Conservation (phyloP, 2,797 vertebrate genomes). For the Anomalospiza imberbis region DNA sequence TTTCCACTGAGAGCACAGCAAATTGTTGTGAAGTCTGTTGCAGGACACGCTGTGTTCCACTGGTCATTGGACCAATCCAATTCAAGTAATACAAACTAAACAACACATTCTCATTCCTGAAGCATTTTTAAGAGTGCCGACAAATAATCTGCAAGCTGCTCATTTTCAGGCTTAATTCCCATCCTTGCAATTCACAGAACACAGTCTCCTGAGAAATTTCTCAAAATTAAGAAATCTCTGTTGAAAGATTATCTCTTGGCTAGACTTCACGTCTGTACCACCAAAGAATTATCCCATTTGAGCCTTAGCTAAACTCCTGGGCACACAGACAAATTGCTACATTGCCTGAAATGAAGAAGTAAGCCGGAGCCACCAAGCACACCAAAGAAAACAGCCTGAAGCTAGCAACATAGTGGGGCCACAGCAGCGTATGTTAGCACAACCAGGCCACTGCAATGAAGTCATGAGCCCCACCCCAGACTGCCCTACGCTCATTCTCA, state of each 20-base stretch:
- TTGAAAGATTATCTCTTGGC: background rate
- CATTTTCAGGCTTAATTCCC: background rate
- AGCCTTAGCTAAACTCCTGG: background rate
- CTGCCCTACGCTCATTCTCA: background rate
- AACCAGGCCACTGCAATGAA: background rate
- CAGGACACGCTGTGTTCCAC: background rate
- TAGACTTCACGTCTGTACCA: background rate
- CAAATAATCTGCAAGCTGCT: background rate
- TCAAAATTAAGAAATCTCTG: background rate
- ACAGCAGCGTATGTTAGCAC: background rate
- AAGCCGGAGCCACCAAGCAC: background rate
- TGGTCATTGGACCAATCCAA: background rate
- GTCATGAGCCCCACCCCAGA: accelerated
- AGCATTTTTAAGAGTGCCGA: background rate
- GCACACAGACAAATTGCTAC: background rate
- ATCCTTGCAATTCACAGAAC: background rate
- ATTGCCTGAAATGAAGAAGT: background rate
- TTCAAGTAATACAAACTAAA: background rate
- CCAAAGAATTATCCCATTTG: background rate
- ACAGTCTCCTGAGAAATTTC: background rate
- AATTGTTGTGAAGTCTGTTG: background rate
- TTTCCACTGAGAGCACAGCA: accelerated
- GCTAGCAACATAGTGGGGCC: background rate
- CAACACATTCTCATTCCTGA: background rate
- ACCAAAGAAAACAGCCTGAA: background rate